A percentile compares a stretch with the other conserved stretches of the same genome.
Evolutionary conservation across 2,797 vertebrate genomes (phyloP).

Genomic region (Poliocrania exsul): DNA sequence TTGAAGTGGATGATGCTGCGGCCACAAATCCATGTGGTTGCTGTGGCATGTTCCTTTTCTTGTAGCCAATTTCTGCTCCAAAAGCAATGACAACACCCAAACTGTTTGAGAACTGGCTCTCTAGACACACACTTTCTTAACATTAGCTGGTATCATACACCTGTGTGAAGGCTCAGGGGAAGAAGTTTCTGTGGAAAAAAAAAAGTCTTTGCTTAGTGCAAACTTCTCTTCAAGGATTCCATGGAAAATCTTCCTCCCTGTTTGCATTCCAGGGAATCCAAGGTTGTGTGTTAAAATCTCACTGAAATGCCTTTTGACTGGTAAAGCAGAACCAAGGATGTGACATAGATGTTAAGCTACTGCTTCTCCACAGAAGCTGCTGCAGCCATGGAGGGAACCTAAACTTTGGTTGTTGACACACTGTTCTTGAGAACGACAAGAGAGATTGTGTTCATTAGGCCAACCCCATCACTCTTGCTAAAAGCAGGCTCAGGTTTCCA

Average conservation of each 20-base stretch:
- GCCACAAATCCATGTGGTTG: not conserved
- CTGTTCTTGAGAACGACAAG: not conserved
- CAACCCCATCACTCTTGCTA: conserved; percentile 46
- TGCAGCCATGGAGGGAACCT: not conserved
- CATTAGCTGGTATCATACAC: not conserved
- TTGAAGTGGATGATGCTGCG: not conserved
- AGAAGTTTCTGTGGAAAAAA: not conserved
- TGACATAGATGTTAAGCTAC: not conserved
- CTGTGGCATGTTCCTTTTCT: not conserved
- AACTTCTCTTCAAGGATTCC: not conserved
- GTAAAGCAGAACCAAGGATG: not conserved
- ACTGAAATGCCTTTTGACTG: not conserved
- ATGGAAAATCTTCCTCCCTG: not conserved
- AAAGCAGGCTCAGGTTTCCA: conserved; percentile 57
- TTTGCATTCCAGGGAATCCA: not conserved
- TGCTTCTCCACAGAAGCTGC: conserved; percentile 23
- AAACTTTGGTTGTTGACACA: conserved; percentile 11
- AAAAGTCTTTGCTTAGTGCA: not conserved
- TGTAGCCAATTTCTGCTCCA: not conserved
- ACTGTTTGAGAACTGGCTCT: not conserved
- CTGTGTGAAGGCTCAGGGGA: not conserved
- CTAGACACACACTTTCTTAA: rapidly evolving
- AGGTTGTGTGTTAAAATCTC: not conserved
- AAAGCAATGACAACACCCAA: not conserved
- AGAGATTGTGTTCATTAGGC: conserved; percentile 47